phyloP scores from a whole-genome alignment of 2,797 vertebrate species.

The Neoniphon sammara region DNA sequence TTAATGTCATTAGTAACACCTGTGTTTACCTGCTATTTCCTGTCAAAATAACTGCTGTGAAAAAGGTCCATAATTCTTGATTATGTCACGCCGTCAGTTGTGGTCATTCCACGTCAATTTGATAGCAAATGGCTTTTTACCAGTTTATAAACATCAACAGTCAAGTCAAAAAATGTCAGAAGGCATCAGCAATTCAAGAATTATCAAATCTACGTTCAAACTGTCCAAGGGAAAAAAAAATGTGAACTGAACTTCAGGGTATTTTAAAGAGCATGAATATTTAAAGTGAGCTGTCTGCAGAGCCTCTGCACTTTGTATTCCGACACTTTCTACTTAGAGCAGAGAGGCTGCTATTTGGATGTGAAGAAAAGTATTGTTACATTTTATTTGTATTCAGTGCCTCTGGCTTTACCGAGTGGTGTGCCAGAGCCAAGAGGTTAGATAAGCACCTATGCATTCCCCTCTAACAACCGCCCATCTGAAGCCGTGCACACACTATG shows the following conservation, averaged over 20 bases:
- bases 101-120: neutral
- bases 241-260: neutral
- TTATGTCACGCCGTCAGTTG: neutral
- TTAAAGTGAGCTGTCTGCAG: slow-evolving; percentile 23
- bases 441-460: slow-evolving; percentile 23
- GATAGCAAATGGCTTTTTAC: neutral
- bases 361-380: slow-evolving; percentile 29
- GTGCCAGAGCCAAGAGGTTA: slow-evolving; percentile 29
- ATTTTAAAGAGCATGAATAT: slow-evolving; percentile 13
- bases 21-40: no score
- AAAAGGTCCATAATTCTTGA: no score
- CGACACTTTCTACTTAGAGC: slow-evolving; percentile 1
- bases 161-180: neutral
- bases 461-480: slow-evolving; percentile 12
- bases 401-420: slow-evolving; percentile 8
- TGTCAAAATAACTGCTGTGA: no score
- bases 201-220: neutral
- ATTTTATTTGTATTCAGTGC: slow-evolving; percentile 30
- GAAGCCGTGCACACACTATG: neutral
- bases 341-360: neutral
- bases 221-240: neutral
- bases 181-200: neutral
- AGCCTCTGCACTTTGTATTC: slow-evolving; percentile 12
- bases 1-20: no score
- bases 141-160: slow-evolving; percentile 5